These are phyloP conservation scores for Salvelinus alpinus DNA, from an alignment of 2,113 vertebrate species.

Conservation along the genomic window DNA sequence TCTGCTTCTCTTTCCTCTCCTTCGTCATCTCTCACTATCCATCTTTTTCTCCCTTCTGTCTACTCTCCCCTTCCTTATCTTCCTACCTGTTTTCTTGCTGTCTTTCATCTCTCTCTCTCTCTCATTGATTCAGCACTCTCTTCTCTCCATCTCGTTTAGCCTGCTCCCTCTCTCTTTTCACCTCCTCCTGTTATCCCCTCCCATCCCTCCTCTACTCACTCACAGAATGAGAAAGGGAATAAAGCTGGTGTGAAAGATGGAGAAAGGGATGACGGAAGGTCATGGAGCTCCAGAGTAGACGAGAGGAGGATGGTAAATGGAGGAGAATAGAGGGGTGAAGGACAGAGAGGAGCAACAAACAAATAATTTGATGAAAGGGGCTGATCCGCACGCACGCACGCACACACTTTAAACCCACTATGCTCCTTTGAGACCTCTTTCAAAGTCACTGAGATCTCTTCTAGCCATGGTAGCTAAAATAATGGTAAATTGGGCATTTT, in stretches of 20 bases:
- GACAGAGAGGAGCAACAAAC: background rate
- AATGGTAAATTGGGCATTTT: no score
- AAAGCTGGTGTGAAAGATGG: conserved; percentile 9
- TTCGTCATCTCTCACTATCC: no score
- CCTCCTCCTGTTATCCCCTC: conserved; percentile 2
- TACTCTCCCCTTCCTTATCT: background rate
- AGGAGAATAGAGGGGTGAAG: conserved; percentile 24
- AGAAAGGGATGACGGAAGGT: conserved; percentile 16
- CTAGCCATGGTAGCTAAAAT: no score
- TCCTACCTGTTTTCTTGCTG: conserved; percentile 3
- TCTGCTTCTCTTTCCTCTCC: no score
- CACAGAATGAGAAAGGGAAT: no score
- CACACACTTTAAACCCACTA: no score
- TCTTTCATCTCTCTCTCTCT: conserved; percentile 2
- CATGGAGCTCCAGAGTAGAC: background rate
- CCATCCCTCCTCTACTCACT: conserved; percentile 6
- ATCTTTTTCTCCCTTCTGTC: background rate
- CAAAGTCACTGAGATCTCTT: no score
- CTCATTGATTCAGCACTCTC: conserved; percentile 20
- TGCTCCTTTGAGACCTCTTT: no score
- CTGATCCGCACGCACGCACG: background rate
- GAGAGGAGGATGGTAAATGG: background rate
- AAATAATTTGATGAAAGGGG: background rate
- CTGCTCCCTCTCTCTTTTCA: conserved; percentile 9
- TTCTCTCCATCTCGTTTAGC: conserved; percentile 21